Conservation (phyloP, 2,888 invertebrate species). For the Phyllotreta striolata region DNA sequence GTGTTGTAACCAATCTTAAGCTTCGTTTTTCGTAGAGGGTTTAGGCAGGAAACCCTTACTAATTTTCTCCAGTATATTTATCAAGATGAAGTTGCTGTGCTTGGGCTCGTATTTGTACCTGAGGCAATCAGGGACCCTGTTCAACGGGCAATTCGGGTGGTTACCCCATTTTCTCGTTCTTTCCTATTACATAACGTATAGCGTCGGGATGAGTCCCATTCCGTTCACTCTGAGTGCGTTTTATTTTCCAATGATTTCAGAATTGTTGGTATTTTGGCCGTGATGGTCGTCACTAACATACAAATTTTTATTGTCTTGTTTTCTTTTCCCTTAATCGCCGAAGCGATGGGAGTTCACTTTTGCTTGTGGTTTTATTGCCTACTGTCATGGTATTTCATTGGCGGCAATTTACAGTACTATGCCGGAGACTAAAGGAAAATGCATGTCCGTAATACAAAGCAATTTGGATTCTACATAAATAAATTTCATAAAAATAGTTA, state of each 20-base stretch:
- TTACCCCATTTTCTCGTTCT: constrained; percentile 75
- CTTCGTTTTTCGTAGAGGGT: constrained; percentile 76
- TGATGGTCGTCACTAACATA: constrained; percentile 29
- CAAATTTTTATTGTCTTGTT: constrained; percentile 37
- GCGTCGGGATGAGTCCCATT: constrained; percentile 73
- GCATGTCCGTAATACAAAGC: constrained; percentile 37
- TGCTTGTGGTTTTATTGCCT: constrained; percentile 39
- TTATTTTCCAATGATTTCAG: constrained; percentile 80
- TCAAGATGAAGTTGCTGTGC: constrained; percentile 67
- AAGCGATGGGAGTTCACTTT: constrained; percentile 31
- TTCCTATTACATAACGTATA: constrained; percentile 75
- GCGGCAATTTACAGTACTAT: constrained; percentile 34
- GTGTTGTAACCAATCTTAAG: constrained; percentile 47
- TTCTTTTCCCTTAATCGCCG: constrained; percentile 37
- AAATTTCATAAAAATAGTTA: too few species aligned
- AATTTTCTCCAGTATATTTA: constrained; percentile 71
- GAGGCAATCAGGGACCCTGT: constrained; percentile 51
- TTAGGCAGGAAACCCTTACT: constrained; percentile 76
- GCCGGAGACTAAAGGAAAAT: constrained; percentile 44
- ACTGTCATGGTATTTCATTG: constrained; percentile 22
- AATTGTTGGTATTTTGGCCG: constrained; percentile 64
- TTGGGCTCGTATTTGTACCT: constrained; percentile 70
- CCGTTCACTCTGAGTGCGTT: constrained; percentile 83
- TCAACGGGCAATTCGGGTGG: constrained; percentile 65
- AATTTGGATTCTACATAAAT: constrained; percentile 16